These are phyloP conservation scores for Hylomyscus alleni DNA, from an alignment of 2,797 vertebrate genomes.

Conservation along the genomic window DNA sequence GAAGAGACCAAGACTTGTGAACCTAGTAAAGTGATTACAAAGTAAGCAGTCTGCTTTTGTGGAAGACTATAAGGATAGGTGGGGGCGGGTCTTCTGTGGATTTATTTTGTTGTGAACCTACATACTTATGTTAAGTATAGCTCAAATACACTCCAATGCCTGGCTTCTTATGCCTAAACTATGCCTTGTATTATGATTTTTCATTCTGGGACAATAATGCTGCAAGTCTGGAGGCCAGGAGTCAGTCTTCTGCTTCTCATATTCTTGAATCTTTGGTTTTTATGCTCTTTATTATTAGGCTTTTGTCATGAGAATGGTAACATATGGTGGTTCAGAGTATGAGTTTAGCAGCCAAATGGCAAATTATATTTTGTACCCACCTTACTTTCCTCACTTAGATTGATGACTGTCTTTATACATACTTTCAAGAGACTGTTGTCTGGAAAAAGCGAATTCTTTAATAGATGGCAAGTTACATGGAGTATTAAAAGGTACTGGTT, in stretches of 20 bases:
- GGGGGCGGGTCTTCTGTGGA: too few species aligned
- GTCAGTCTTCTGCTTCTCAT: not conserved
- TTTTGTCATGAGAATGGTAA: not conserved
- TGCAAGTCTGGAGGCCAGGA: not conserved
- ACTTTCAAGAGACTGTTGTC: not conserved
- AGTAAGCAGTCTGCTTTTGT: not conserved
- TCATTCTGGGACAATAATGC: not conserved
- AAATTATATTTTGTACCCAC: too few species aligned
- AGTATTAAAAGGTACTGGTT: not conserved
- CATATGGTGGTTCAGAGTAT: not conserved
- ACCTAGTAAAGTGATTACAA: not conserved
- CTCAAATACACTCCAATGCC: not conserved
- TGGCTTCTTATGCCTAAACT: not conserved
- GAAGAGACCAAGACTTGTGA: not conserved
- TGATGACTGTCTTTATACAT: not conserved
- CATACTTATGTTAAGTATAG: not conserved
- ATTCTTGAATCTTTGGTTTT: not conserved
- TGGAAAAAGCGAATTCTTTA: constrained; percentile 22
- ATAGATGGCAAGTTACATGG: not conserved
- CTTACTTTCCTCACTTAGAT: not conserved
- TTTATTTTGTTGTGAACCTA: not conserved
- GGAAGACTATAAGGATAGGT: not conserved
- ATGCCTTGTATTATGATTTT: not conserved
- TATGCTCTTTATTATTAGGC: not conserved
- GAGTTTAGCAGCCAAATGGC: not conserved